Evolutionary conservation across 2,113 vertebrate species (phyloP).

Genomic region (Tonatia bakeri): DNA sequence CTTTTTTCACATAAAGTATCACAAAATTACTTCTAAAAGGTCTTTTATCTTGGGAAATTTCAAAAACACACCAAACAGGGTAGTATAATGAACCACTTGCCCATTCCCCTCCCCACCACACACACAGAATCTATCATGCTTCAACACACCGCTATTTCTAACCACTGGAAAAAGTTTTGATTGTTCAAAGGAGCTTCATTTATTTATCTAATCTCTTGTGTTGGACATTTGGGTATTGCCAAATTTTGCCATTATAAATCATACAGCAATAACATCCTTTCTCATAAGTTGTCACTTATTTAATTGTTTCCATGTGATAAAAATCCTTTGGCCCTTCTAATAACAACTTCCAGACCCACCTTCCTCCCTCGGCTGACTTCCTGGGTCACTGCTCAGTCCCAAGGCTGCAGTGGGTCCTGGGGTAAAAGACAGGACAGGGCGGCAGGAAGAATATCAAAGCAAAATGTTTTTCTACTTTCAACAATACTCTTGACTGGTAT

Average conservation of each 20-base stretch:
- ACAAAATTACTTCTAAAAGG: background rate
- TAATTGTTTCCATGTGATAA: background rate
- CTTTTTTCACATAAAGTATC: background rate
- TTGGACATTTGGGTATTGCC: background rate
- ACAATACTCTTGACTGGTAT: background rate
- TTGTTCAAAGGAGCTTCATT: background rate
- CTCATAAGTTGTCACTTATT: background rate
- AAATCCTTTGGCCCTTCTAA: background rate
- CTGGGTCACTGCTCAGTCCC: background rate
- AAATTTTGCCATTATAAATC: background rate
- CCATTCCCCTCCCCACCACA: accelerated
- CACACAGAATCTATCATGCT: background rate
- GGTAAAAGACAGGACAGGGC: background rate
- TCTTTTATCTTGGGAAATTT: background rate
- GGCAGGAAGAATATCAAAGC: background rate
- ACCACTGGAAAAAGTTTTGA: background rate
- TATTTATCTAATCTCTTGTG: background rate
- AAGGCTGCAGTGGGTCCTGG: background rate
- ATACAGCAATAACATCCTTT: background rate
- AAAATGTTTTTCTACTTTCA: background rate
- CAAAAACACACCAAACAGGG: background rate
- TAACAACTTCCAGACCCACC: background rate
- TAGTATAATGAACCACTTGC: background rate
- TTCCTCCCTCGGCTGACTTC: background rate
- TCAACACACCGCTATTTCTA: background rate